phyloP scores from a whole-genome alignment of 2,797 vertebrate species.

The Ara ararauna region DNA sequence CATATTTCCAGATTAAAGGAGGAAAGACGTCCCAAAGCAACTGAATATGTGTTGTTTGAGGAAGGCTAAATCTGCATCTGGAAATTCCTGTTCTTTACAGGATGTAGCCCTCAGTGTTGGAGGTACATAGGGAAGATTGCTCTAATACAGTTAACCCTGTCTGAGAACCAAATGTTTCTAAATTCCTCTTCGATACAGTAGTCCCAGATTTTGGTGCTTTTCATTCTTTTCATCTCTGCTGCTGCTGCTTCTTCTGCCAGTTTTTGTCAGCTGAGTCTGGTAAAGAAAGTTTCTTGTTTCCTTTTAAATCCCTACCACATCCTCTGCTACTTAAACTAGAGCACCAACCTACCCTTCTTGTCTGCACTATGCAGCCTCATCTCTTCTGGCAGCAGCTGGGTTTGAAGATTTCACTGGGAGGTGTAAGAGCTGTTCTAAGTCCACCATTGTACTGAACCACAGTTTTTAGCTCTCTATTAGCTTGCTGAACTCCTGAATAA shows the following conservation, averaged over 20 bases:
- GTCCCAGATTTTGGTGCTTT: background rate
- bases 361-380: background rate
- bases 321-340: conserved; percentile 18
- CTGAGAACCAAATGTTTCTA: background rate
- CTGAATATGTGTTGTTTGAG: background rate
- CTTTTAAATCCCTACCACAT: background rate
- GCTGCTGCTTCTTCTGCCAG: background rate
- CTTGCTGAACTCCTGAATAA: background rate
- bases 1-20: background rate
- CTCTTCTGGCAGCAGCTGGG: background rate
- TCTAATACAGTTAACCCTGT: background rate
- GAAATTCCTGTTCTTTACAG: background rate
- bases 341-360: background rate
- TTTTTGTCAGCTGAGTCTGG: background rate
- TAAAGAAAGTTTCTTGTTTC: background rate
- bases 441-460: background rate
- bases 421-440: background rate
- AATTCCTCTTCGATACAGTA: background rate
- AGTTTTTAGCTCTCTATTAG: background rate
- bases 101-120: background rate
- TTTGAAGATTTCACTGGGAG: background rate
- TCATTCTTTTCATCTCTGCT: background rate
- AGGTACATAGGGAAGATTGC: background rate
- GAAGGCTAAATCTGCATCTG: background rate
- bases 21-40: background rate